These are phyloP conservation scores for Oceanodroma leucorhoa DNA, from an alignment of 2,797 vertebrate genomes.

Conservation along the genomic window DNA sequence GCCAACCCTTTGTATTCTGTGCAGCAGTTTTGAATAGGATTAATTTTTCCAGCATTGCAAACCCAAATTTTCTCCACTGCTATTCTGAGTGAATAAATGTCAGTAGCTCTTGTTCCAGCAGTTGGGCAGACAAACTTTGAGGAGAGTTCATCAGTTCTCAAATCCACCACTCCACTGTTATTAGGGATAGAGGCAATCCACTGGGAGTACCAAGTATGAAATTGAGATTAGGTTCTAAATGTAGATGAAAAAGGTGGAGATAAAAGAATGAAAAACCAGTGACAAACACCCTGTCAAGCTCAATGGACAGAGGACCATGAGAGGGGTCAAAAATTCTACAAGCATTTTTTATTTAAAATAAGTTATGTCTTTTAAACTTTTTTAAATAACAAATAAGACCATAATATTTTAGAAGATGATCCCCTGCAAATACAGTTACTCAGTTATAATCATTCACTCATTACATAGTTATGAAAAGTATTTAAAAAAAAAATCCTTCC, in stretches of 20 bases:
- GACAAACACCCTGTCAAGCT: background rate
- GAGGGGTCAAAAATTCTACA: background rate
- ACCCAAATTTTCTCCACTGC: background rate
- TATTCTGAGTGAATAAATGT: background rate
- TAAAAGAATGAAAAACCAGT: background rate
- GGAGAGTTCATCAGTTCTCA: background rate
- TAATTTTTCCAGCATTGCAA: background rate
- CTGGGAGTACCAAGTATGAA: background rate
- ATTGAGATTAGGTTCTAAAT: background rate
- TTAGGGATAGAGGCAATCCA: background rate
- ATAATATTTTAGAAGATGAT: background rate
- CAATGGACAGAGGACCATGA: rapidly evolving
- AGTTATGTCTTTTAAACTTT: background rate
- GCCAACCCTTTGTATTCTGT: background rate
- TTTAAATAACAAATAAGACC: background rate
- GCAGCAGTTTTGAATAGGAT: background rate
- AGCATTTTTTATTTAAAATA: background rate
- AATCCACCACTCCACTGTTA: background rate
- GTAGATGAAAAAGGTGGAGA: background rate
- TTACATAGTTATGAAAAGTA: background rate
- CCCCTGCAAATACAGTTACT: background rate
- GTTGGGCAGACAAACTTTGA: background rate
- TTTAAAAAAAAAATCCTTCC: background rate
- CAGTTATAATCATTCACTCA: background rate
- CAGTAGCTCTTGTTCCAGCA: background rate